Evolutionary conservation across 1,140 invertebrate genomes (phyloP), one percentile per base, ranked within the genome.

Genomic region (Drosophila serrata): DNA sequence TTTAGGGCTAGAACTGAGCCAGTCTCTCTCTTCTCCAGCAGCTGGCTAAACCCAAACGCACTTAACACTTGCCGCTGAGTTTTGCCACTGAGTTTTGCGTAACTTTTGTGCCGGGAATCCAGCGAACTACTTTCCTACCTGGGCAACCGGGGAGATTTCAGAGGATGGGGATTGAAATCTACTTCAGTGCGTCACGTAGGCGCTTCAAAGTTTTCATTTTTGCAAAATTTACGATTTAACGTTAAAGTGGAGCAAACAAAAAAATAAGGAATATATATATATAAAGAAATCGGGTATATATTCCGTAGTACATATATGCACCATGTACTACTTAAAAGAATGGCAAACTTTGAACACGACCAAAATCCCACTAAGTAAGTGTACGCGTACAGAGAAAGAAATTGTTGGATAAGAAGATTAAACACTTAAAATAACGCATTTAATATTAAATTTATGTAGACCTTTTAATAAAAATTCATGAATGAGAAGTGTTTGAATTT

Each of bases 351-450:
- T 88, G 68, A 86, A 88, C 90, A 90, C 65, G 72, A 82, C 80
- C 79, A 68, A 88, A 90, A 91, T 91, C 90, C 79, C 84, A 80
- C 90, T 91, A 91, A 91, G 90, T 91, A 91, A 91, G 90, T 91
- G 81, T 75, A 73, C 73, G 58, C 55, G 13, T 55, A 37, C 51
- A 55, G 6, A 3, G 19, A 9, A 2, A 55, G 13, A 24, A 55
- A 55, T n/a, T 37, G 13, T 2, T 35, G 4, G 0, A 6, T 6
- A 35, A 35, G 1, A 15, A 9, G 17, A 15, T 2, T 0, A 33
- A n/a, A 15, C 9, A 19, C 0, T 3, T 33, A 0, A 37, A 15
- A 37, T 53, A 22, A 22, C 8, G 0, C 3, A 22, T 15, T 15
- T 6, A 3, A 35, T 22, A 6, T 15, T 15, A 9, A 9, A 9